These are phyloP conservation scores for Xerus rutilus DNA, from an alignment of 2,797 vertebrate species.

Conservation along the genomic window DNA sequence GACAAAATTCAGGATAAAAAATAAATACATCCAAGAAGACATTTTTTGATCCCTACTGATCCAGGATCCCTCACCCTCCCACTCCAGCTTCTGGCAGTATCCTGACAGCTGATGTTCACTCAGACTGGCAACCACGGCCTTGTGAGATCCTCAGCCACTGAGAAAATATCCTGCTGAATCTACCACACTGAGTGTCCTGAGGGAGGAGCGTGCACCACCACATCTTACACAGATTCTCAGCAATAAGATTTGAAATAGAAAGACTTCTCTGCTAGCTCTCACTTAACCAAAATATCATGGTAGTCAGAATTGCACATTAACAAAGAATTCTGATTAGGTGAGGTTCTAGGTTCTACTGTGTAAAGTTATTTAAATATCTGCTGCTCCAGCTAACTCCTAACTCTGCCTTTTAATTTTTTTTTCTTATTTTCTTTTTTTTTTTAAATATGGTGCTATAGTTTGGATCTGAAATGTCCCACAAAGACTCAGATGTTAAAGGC, in stretches of 20 bases:
- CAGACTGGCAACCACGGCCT: conserved; percentile 2
- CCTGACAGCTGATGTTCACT: conserved; percentile 5
- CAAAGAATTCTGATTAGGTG: neutral
- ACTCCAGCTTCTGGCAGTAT: neutral
- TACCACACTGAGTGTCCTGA: neutral
- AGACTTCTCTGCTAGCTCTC: neutral
- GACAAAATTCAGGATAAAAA: neutral
- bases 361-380: neutral
- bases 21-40: neutral
- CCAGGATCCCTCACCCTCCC: neutral
- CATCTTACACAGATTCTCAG: conserved; percentile 60
- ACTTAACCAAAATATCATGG: neutral
- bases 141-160: neutral
- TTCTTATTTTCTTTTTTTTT: neutral
- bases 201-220: neutral
- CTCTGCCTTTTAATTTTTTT: neutral
- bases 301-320: neutral
- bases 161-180: conserved; percentile 34
- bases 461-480: neutral
- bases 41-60: neutral
- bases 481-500: neutral
- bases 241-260: conserved; percentile 40
- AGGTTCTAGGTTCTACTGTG: neutral
- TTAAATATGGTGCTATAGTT: neutral
- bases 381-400: neutral